phyloP scores from a whole-genome alignment of 2,888 invertebrate species.

The Diaphora mendica region DNA sequence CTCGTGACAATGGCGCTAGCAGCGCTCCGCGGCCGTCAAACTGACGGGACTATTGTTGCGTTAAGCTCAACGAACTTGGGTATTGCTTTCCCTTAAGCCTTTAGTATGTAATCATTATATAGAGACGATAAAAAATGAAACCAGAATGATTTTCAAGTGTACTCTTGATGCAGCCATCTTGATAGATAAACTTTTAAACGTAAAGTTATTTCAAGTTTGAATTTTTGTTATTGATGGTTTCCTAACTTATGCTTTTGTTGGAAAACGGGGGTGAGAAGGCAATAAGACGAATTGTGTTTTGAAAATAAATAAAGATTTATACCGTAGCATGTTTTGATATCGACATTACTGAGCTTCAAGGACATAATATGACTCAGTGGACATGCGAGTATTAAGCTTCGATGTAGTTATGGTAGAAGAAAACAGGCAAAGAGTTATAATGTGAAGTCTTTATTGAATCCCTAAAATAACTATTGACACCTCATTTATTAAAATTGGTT shows the following conservation, averaged over 20 bases:
- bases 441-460: too few species aligned
- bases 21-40: conserved; percentile 38
- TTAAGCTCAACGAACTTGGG: conserved; percentile 39
- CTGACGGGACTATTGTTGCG: conserved; percentile 49
- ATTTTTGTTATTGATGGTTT: conserved; percentile 7
- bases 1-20: conserved; percentile 69
- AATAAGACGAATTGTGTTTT: not conserved
- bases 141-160: conserved; percentile 7
- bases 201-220: not conserved
- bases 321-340: not conserved
- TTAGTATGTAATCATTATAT: conserved; percentile 14
- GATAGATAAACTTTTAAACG: not conserved
- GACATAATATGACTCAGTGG: not conserved
- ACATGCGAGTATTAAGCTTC: too few species aligned
- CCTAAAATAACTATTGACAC: too few species aligned
- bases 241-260: not conserved
- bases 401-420: too few species aligned
- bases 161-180: not conserved
- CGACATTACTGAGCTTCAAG: too few species aligned
- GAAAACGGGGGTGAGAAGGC: not conserved
- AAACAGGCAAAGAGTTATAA: too few species aligned
- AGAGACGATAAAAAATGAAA: conserved; percentile 10
- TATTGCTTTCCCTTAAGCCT: conserved; percentile 20
- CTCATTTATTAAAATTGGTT: too few species aligned
- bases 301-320: not conserved